phyloP scores from a whole-genome alignment of 2,888 invertebrate genomes.

The Sipha maydis region DNA sequence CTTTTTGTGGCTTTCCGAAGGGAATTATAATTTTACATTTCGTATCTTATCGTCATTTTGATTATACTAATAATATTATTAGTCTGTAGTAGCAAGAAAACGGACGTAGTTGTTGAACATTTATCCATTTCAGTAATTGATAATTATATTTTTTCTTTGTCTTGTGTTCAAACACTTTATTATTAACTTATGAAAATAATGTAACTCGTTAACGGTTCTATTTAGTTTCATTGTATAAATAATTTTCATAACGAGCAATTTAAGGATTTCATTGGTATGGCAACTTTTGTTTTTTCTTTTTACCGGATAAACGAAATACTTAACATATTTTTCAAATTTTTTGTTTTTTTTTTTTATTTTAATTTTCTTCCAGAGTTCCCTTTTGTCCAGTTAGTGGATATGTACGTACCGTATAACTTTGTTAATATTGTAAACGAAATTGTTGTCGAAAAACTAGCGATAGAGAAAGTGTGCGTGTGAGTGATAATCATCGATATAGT shows the following conservation, averaged over 20 bases:
- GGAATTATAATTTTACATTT: no score
- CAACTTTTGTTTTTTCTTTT: constrained; percentile 10
- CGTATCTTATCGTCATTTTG: no score
- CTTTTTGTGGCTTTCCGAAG: no score
- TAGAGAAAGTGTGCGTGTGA: neutral
- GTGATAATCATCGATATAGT: no score
- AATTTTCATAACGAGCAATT: neutral
- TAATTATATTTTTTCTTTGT: neutral
- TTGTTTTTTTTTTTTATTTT: neutral
- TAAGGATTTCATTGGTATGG: neutral
- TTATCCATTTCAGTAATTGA: neutral
- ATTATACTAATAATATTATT: no score
- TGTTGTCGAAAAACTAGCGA: neutral
- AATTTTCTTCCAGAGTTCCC: no score
- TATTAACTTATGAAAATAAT: neutral
- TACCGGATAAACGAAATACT: neutral
- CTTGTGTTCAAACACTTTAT: neutral
- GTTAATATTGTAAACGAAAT: constrained; percentile 37
- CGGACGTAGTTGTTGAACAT: no score
- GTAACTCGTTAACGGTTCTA: neutral
- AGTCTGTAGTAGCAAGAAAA: no score
- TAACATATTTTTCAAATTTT: neutral
- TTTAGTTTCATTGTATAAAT: neutral
- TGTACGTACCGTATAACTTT: neutral
- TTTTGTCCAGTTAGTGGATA: no score